Conservation (phyloP, 2,888 invertebrate species). For the Chymomyza amoena region DNA sequence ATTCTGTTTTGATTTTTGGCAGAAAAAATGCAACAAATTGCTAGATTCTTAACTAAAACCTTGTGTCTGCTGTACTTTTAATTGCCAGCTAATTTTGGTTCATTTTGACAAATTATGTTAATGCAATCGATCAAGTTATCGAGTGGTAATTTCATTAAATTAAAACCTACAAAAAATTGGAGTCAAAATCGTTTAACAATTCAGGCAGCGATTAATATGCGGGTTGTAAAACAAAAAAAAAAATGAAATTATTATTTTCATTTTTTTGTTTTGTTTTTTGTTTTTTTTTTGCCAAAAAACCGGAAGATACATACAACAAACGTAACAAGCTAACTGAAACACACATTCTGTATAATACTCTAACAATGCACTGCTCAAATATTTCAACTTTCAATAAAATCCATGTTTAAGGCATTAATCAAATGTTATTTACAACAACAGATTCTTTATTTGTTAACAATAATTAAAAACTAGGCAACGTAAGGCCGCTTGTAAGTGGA, state of each 20-base stretch:
- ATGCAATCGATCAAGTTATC: conserved; percentile 53
- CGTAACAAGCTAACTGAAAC: conserved; percentile 12
- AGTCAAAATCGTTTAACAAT: background rate
- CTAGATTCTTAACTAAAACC: conserved; percentile 38
- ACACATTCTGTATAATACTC: conserved; percentile 28
- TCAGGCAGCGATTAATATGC: background rate
- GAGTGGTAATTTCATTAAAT: conserved; percentile 32
- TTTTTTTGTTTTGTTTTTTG: background rate
- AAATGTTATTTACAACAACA: conserved; percentile 40
- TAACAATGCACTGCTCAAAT: conserved; percentile 54
- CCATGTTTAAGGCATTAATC: conserved; percentile 35
- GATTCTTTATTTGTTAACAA: conserved; percentile 42
- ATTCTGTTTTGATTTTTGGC: conserved; percentile 15
- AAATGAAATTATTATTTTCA: conserved; percentile 44
- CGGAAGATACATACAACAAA: conserved; percentile 50
- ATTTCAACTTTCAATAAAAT: conserved; percentile 73
- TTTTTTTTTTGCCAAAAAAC: conserved; percentile 34
- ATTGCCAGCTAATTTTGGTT: conserved; percentile 61
- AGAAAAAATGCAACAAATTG: conserved; percentile 1
- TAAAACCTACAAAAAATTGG: conserved; percentile 23
- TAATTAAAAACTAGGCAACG: conserved; percentile 42
- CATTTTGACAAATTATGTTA: conserved; percentile 58
- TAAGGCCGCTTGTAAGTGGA: background rate
- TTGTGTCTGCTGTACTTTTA: conserved; percentile 47
- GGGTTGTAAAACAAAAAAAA: conserved; percentile 32